These are phyloP conservation scores for Cryptocephalus moraei DNA, from an alignment of 2,888 invertebrate genomes.

Conservation along the genomic window DNA sequence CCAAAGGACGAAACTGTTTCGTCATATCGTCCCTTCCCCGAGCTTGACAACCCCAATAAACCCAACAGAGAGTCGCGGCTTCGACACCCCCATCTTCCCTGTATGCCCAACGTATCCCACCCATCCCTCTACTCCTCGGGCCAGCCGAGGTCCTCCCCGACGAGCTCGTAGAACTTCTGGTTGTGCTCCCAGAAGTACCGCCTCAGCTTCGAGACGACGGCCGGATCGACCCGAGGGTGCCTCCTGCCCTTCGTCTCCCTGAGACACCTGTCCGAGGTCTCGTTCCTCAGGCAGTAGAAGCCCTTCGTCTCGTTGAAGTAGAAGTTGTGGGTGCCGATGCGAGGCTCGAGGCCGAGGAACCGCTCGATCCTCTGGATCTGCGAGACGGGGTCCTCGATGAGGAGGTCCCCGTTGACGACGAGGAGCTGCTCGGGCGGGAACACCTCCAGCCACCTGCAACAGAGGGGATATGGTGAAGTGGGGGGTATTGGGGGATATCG, in stretches of 20 bases:
- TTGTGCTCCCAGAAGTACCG: conserved; percentile 87
- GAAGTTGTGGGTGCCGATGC: conserved; percentile 76
- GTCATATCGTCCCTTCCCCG: too few species aligned
- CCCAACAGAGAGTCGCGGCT: too few species aligned
- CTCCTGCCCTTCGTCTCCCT: conserved; percentile 70
- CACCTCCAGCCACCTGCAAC: conserved; percentile 69
- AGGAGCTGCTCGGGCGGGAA: conserved; percentile 87
- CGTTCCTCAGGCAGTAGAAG: conserved; percentile 84
- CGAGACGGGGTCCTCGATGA: conserved; percentile 82
- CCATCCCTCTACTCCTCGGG: conserved; percentile 82
- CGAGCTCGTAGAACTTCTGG: conserved; percentile 82
- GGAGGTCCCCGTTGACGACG: conserved; percentile 87
- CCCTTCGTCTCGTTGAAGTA: conserved; percentile 96
- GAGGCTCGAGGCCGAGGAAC: conserved; percentile 65
- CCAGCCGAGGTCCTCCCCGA: conserved; percentile 92
- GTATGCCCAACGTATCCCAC: background rate
- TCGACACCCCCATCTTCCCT: too few species aligned
- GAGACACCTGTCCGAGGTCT: conserved; percentile 75
- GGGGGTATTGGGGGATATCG: too few species aligned
- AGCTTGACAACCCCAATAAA: too few species aligned
- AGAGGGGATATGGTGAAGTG: background rate
- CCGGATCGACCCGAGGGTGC: conserved; percentile 76
- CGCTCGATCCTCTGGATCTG: conserved; percentile 79
- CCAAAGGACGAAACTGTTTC: too few species aligned
- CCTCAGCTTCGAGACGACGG: conserved; percentile 67